Evolutionary conservation across 1,140 invertebrate species (phyloP).

Genomic region (Carcinoscorpius rotundicauda): DNA sequence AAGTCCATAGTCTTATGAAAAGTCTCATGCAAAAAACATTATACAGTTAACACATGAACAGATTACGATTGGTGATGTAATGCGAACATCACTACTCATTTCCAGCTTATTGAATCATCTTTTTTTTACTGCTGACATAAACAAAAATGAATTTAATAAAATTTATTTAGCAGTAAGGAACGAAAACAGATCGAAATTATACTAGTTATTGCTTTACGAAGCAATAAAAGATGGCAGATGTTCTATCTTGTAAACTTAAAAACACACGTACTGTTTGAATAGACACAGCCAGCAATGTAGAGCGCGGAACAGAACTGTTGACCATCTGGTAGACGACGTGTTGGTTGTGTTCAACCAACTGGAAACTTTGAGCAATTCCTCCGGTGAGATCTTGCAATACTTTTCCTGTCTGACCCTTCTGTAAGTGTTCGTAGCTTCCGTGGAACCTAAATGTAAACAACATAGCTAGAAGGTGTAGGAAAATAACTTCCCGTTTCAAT

Average conservation of each 20-base stretch:
- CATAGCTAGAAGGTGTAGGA: not conserved
- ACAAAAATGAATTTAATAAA: not conserved
- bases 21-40: too few relatives aligned
- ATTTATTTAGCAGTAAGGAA: not conserved
- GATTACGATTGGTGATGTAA: too few relatives aligned
- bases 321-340: slow-evolving; percentile 54
- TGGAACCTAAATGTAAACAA: slow-evolving; percentile 45
- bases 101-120: slow-evolving; percentile 3
- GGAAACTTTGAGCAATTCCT: slow-evolving; percentile 62
- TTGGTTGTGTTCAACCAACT: slow-evolving; percentile 45
- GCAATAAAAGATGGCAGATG: not conserved
- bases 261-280: slow-evolving; percentile 41
- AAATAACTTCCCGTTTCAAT: not conserved
- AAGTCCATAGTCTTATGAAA: too few relatives aligned
- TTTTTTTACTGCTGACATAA: not conserved
- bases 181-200: not conserved
- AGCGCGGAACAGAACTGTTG: slow-evolving; percentile 54
- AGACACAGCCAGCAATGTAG: slow-evolving; percentile 52
- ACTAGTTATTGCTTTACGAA: not conserved
- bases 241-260: not conserved
- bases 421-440: slow-evolving; percentile 54
- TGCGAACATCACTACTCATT: too few relatives aligned
- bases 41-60: too few relatives aligned
- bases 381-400: slow-evolving; percentile 63
- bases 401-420: slow-evolving; percentile 46